These are phyloP conservation scores for Tragelaphus buxtoni DNA, from an alignment of 2,113 vertebrate species.

Conservation along the genomic window DNA sequence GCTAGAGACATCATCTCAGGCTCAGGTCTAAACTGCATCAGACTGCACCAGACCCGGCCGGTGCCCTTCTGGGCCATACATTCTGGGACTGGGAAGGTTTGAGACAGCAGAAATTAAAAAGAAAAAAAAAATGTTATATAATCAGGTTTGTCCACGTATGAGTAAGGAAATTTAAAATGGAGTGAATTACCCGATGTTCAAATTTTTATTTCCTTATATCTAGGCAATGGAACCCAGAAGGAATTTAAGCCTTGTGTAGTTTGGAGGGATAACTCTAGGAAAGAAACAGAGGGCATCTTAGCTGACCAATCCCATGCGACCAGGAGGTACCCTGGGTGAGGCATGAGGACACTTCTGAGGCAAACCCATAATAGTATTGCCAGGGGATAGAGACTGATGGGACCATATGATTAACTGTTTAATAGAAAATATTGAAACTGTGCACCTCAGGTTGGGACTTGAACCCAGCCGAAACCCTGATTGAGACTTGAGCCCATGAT, in stretches of 20 bases:
- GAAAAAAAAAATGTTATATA: background rate
- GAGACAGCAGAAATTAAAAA: background rate
- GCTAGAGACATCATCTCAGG: background rate
- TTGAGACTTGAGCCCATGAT: background rate
- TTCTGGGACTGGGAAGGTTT: background rate
- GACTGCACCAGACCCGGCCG: background rate
- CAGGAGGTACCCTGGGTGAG: background rate
- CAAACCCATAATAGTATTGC: background rate
- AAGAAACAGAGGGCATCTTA: background rate
- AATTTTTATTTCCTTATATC: background rate
- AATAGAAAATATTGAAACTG: background rate
- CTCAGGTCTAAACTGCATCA: background rate
- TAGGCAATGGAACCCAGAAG: background rate
- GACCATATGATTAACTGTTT: background rate
- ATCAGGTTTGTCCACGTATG: background rate
- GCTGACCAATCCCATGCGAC: accelerated
- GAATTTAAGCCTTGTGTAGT: background rate
- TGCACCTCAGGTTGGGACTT: background rate
- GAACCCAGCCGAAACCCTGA: background rate
- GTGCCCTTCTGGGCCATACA: background rate
- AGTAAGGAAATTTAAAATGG: background rate
- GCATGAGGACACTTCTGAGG: background rate
- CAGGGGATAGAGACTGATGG: background rate
- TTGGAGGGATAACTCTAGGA: background rate
- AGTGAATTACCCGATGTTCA: background rate